phyloP scores from a whole-genome alignment of 37 sponge, comb jelly and placozoan species.

The Chondrosia reniformis region DNA sequence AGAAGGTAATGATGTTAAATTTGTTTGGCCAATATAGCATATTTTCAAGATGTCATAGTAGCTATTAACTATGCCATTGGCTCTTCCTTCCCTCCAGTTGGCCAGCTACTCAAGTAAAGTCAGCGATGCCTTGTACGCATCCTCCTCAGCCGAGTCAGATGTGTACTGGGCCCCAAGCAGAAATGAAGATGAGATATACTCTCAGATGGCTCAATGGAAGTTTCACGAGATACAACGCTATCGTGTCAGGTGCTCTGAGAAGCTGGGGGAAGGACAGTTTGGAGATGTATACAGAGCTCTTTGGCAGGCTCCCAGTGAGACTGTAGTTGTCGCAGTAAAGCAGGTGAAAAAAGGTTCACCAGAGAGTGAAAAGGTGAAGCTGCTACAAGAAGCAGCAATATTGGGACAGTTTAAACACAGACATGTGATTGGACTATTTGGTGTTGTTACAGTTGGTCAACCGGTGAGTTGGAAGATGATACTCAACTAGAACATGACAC shows the following conservation, averaged over 20 bases:
- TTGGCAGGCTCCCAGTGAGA: background rate
- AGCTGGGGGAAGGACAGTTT: slow-evolving; percentile 23
- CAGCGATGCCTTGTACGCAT: no score
- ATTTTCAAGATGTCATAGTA: no score
- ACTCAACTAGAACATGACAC: no score
- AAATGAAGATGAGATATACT: slow-evolving; percentile 6
- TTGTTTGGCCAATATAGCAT: no score
- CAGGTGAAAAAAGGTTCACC: slow-evolving; percentile 1
- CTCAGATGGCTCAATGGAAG: slow-evolving; percentile 12
- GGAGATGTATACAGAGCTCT: background rate
- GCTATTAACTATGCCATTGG: no score
- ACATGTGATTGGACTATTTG: slow-evolving; percentile 17
- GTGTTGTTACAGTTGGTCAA: slow-evolving; percentile 21
- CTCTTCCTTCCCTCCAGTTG: no score
- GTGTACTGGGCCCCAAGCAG: slow-evolving; percentile 6
- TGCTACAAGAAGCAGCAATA: slow-evolving; percentile 26
- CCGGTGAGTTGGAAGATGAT: no score
- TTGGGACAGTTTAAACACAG: slow-evolving; percentile 37
- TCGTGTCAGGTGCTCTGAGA: background rate
- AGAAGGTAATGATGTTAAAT: no score
- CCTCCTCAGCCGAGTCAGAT: slow-evolving; percentile 17
- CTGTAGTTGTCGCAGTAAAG: slow-evolving; percentile 20
- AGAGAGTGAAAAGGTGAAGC: slow-evolving; percentile 7
- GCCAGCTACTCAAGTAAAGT: no score
- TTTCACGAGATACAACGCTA: slow-evolving; percentile 2